Conservation (phyloP, 2,888 invertebrate species). For the Achlya flavicornis region DNA sequence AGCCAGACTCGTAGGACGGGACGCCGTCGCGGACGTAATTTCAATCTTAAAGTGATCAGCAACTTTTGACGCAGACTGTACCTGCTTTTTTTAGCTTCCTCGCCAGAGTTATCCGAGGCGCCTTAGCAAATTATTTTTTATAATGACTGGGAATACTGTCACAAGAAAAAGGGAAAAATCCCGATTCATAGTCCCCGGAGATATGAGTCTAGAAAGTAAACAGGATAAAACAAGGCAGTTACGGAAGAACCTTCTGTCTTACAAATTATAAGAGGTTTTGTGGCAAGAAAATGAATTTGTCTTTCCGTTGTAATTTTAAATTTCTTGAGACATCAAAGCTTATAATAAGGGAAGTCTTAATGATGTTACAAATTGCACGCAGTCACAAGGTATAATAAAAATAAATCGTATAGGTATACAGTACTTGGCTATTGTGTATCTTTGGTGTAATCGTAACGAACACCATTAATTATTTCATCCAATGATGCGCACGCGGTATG, state of each 20-base stretch:
- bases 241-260: not conserved
- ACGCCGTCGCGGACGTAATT: too few relatives aligned
- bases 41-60: too few relatives aligned
- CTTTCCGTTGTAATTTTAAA: not conserved
- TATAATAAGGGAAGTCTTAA: not conserved
- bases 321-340: not conserved
- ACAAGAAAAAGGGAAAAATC: constrained; percentile 10
- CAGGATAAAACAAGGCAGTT: constrained; percentile 1
- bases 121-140: constrained; percentile 36
- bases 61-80: not conserved
- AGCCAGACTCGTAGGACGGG: too few relatives aligned
- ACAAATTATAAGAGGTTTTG: not conserved
- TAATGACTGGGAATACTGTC: constrained; percentile 17
- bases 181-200: constrained; percentile 23
- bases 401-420: too few relatives aligned
- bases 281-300: constrained; percentile 5
- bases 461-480: too few relatives aligned
- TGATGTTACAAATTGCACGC: too few relatives aligned
- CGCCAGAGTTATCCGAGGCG: constrained; percentile 45
- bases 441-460: too few relatives aligned
- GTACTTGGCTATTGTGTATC: too few relatives aligned
- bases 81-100: constrained; percentile 13
- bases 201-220: constrained; percentile 17
- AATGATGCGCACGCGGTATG: too few relatives aligned
- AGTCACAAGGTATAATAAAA: too few relatives aligned